phyloP scores from a whole-genome alignment of 2,888 invertebrate genomes.

The Euplagia quadripunctaria region DNA sequence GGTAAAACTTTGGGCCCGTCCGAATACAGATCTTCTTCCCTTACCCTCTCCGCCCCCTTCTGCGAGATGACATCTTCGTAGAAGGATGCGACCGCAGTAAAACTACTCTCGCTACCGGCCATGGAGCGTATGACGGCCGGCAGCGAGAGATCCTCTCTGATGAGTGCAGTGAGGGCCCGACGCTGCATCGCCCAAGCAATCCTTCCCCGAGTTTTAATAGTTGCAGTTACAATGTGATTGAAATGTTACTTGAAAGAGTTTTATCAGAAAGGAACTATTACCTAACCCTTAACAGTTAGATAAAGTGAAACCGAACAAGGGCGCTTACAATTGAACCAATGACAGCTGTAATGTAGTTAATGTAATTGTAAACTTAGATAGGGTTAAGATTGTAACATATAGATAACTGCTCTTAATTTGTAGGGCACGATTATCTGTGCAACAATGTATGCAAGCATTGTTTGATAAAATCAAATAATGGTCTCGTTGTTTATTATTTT shows the following conservation, averaged over 20 bases:
- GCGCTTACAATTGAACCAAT: slow-evolving; percentile 57
- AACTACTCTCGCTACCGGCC: too few species aligned
- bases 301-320: slow-evolving; percentile 40
- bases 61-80: too few species aligned
- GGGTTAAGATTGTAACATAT: slow-evolving; percentile 61
- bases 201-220: background rate
- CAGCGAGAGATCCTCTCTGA: too few species aligned
- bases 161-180: too few species aligned
- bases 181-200: too few species aligned
- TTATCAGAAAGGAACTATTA: slow-evolving; percentile 3
- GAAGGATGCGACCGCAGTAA: too few species aligned
- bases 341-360: slow-evolving; percentile 52
- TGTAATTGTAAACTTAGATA: slow-evolving; percentile 58
- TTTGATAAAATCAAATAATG: slow-evolving; percentile 48
- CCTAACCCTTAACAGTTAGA: slow-evolving; percentile 28
- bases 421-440: slow-evolving; percentile 44
- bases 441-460: slow-evolving; percentile 35
- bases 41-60: too few species aligned
- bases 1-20: too few species aligned
- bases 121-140: too few species aligned
- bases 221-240: background rate
- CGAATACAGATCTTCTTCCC: too few species aligned
- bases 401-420: slow-evolving; percentile 63
- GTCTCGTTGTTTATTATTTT: slow-evolving; percentile 14
- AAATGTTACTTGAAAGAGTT: background rate